Base-by-base conservation (phyloP, 2,797 vertebrate species). In the Otus scops region DNA sequence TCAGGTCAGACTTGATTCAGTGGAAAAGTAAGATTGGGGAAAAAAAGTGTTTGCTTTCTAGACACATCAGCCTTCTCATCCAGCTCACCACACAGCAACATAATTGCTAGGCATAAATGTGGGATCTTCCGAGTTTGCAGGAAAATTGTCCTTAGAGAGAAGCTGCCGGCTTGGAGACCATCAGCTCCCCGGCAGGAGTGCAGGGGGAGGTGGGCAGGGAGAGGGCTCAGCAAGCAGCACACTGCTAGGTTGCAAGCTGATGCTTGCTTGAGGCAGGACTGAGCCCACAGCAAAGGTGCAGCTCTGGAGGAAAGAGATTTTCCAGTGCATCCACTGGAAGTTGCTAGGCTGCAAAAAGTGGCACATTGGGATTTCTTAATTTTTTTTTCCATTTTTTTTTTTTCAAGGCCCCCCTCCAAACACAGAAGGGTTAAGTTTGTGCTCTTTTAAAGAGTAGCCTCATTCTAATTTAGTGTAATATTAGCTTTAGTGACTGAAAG, bases 141-240 rank as follows among this genome's bases (percentile, higher is more conserved):
- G 36, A 71, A 48, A 30, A 61, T 9, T 67, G 48, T 84, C 56
- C 59, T 45, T 68, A 5, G 59, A 60, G 76, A 69, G 47, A 36
- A 70, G 23, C 65, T 78, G 56, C 56, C 43, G 54, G 60, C 26
- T 48, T 8, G 10, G 54, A 68, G 47, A 13, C 50, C 5, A 1
- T 39, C 36, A 32, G 70, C 26, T 76, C 13, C 50, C 22, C 50
- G 32, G 38, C 26, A 41, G 74, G 38, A 53, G 24, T 1, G 1
- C 18, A 16, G 17, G 27, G 18, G 27, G 12, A 60, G 24, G 70
- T 0, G 0, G 13, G 26, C 1, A 6, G 74, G 21, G 64, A 48
- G 51, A n/a, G 16, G 30, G 43, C 39, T 68, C 34, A 76, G 59
- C 22, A 14, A 30, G 39, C 47, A 81, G 43, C 51, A 26, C 26